Evolutionary conservation across 2,113 vertebrate genomes (phyloP).

Genomic region (Lamprologus ornatipinnis): DNA sequence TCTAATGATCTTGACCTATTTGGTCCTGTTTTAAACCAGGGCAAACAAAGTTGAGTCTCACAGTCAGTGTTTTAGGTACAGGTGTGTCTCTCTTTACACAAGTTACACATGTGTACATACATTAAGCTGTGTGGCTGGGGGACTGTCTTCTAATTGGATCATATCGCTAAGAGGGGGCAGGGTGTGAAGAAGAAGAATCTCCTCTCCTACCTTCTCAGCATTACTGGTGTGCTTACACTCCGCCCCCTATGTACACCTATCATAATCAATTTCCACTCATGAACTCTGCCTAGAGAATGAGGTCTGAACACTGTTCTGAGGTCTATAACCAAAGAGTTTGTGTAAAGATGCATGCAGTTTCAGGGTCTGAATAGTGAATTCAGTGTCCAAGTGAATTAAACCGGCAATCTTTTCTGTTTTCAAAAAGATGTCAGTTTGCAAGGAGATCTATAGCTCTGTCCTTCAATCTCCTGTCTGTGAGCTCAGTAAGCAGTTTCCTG

Average conservation of each 20-base stretch:
- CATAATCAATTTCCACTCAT: neutral
- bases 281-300: neutral
- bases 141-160: conserved; percentile 72
- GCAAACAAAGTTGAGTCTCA: neutral
- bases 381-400: neutral
- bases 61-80: neutral
- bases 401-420: neutral
- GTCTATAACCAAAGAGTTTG: neutral
- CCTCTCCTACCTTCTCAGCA: neutral
- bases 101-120: conserved; percentile 29
- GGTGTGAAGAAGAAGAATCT: neutral
- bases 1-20: conserved; percentile 1
- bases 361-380: neutral
- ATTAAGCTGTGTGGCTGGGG: conserved; percentile 62
- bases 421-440: neutral
- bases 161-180: conserved; percentile 45
- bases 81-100: neutral
- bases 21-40: neutral
- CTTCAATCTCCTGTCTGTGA: neutral
- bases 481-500: neutral
- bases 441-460: neutral
- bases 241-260: neutral
- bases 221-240: neutral
- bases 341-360: neutral
- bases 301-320: neutral